A percentile compares a stretch with the other conserved stretches of the same genome.
Evolutionary conservation across 1,140 invertebrate genomes (phyloP).

Genomic region (Heliconius himera): DNA sequence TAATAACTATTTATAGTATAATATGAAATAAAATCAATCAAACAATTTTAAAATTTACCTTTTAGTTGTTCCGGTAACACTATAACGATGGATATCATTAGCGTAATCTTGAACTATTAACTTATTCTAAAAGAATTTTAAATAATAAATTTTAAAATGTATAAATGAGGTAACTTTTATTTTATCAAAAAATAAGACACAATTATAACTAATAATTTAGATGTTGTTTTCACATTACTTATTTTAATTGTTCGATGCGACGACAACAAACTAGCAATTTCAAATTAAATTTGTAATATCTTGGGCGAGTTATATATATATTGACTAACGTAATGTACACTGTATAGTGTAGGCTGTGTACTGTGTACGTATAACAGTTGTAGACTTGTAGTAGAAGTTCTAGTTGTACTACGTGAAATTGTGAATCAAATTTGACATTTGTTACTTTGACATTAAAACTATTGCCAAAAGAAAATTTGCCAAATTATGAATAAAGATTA

Average conservation of each 20-base stretch:
- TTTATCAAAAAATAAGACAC: not conserved
- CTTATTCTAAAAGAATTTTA: not conserved
- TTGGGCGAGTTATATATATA: not conserved
- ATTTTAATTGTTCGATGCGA: not conserved
- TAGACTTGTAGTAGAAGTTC: not conserved
- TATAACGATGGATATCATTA: constrained; percentile 12
- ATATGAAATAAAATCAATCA: not conserved
- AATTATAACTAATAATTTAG: not conserved
- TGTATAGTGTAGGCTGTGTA: no score
- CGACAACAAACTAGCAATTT: not conserved
- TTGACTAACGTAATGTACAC: not conserved
- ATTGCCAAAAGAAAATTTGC: not conserved
- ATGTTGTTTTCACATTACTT: not conserved
- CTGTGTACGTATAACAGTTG: no score
- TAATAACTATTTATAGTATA: not conserved
- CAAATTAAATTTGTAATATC: not conserved
- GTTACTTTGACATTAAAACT: not conserved
- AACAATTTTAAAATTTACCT: constrained; percentile 8
- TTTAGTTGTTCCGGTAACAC: not conserved
- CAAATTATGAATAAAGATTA: no score
- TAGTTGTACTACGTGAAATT: not conserved
- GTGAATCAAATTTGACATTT: not conserved
- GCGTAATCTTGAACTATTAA: constrained; percentile 5
- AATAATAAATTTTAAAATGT: not conserved
- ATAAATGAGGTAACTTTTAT: not conserved